Evolutionary conservation across 2,888 invertebrate genomes (phyloP).

Genomic region (Bhutanitis thaidina): DNA sequence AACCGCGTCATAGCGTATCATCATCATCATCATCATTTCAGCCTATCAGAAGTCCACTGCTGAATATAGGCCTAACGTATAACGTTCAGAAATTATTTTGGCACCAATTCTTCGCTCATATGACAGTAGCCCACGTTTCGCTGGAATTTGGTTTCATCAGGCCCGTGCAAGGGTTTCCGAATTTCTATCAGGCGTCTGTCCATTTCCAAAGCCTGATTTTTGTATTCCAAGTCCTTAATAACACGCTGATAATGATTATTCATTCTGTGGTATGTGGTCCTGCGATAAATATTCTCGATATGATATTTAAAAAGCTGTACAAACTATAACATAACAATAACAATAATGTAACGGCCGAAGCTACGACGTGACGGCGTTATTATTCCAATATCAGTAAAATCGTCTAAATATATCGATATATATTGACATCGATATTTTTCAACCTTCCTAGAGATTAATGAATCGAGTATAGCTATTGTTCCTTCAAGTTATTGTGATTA

Average conservation of each 20-base stretch:
- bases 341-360: too few species aligned
- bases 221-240: slow-evolving; percentile 85
- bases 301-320: too few species aligned
- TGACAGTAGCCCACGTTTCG: slow-evolving; percentile 86
- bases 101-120: slow-evolving; percentile 82
- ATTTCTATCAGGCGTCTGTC: slow-evolving; percentile 88
- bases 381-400: too few species aligned
- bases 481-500: too few species aligned
- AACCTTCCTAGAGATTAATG: too few species aligned
- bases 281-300: slow-evolving; percentile 34
- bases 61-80: neutral
- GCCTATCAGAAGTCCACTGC: neutral
- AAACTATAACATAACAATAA: too few species aligned
- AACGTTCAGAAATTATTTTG: slow-evolving; percentile 35
- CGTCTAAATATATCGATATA: too few species aligned
- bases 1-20: too few species aligned
- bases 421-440: too few species aligned
- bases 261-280: slow-evolving; percentile 82
- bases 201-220: slow-evolving; percentile 88
- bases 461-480: too few species aligned
- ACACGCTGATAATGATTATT: slow-evolving; percentile 73
- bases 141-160: slow-evolving; percentile 81
- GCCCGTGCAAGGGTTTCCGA: slow-evolving; percentile 77
- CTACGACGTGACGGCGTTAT: too few species aligned
- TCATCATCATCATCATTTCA: neutral